Percentiles rank a stretch among this genome's conserved stretches.
Conservation (phyloP, 2,888 invertebrate species). For the Laspeyria flexula region DNA sequence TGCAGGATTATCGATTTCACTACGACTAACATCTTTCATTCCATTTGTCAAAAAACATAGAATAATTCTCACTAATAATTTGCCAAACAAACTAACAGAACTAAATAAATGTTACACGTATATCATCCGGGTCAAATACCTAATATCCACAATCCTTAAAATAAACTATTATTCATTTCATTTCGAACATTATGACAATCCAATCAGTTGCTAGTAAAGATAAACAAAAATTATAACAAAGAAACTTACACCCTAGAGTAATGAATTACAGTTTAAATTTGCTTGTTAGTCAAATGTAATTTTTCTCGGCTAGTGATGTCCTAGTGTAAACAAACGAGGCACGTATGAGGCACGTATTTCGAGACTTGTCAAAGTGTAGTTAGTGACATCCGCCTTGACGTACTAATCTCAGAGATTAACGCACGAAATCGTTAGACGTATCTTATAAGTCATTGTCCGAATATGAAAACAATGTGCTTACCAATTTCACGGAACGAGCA, state of each 20-base stretch:
- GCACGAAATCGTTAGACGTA: constrained; percentile 59
- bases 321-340: constrained; percentile 68
- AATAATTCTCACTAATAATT: too few relatives aligned
- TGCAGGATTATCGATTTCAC: too few relatives aligned
- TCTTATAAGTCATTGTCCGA: constrained; percentile 66
- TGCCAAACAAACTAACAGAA: too few relatives aligned
- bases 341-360: constrained; percentile 71
- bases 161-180: constrained; percentile 29
- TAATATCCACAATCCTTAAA: background rate
- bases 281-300: constrained; percentile 17
- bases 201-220: constrained; percentile 38
- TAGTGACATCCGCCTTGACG: constrained; percentile 68
- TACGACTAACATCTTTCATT: too few relatives aligned
- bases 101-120: background rate
- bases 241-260: constrained; percentile 10
- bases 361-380: constrained; percentile 71
- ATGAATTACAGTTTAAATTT: constrained; percentile 10
- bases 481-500: constrained; percentile 41
- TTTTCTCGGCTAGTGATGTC: constrained; percentile 56
- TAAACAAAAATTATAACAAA: constrained; percentile 15
- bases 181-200: constrained; percentile 48
- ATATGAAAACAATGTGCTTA: constrained; percentile 52
- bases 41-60: too few relatives aligned
- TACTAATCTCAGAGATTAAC: constrained; percentile 74
- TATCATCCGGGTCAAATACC: constrained; percentile 4